These are phyloP conservation scores for Antechinus stuartii DNA, from an alignment of 2,113 vertebrate species.

Conservation along the genomic window DNA sequence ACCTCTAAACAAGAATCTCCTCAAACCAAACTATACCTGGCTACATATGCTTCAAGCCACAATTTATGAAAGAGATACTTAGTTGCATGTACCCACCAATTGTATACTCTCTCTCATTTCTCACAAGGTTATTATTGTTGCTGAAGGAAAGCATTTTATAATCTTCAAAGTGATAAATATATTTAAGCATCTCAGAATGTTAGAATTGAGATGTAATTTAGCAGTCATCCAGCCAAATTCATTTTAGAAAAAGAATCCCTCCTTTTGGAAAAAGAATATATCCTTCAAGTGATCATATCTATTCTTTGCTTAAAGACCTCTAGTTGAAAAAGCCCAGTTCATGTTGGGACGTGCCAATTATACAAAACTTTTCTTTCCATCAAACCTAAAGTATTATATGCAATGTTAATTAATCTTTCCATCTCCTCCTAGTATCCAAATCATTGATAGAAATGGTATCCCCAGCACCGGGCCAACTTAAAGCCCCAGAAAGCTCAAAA, in stretches of 20 bases:
- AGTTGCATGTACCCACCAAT: fast-evolving
- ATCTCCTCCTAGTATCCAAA: neutral
- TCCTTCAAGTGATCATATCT: neutral
- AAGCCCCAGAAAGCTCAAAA: neutral
- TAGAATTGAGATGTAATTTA: neutral
- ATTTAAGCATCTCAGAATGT: neutral
- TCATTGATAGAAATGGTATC: neutral
- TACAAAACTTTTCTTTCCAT: neutral
- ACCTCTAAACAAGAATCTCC: no score
- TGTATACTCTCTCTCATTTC: neutral
- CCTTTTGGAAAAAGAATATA: neutral
- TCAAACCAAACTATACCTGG: neutral
- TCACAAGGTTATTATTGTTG: no score
- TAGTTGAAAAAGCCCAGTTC: neutral
- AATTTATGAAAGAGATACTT: neutral
- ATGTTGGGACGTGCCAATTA: neutral
- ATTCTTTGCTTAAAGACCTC: neutral
- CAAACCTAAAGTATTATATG: neutral
- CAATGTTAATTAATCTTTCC: neutral
- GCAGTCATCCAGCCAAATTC: neutral
- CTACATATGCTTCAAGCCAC: neutral
- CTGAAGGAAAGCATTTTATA: neutral
- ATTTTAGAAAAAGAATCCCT: neutral
- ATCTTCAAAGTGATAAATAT: neutral
- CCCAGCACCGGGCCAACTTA: neutral